Conservation (phyloP, 2,113 vertebrate species). For the Elanus axillaris region DNA sequence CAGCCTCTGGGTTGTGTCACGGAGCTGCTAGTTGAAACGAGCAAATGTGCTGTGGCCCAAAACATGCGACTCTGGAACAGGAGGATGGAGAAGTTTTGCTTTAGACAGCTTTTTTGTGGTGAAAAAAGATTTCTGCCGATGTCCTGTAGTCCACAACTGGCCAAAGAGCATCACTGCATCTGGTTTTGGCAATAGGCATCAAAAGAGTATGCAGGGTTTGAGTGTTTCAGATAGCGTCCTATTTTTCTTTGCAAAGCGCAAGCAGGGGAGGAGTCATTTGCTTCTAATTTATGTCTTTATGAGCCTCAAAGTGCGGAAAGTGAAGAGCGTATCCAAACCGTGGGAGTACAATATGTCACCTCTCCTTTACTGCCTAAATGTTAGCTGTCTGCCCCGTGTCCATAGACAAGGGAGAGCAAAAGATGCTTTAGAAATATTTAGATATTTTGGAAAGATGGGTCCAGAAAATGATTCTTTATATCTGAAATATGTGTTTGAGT, state of each 20-base stretch:
- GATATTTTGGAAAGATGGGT: not conserved
- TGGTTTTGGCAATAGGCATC: not conserved
- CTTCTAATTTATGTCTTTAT: not conserved
- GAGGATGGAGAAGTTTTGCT: not conserved
- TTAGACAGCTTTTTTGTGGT: not conserved
- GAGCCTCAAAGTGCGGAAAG: not conserved
- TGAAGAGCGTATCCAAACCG: not conserved
- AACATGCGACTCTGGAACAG: accelerated
- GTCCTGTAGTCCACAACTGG: not conserved
- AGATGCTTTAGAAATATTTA: not conserved
- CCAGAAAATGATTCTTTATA: not conserved
- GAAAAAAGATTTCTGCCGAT: accelerated
- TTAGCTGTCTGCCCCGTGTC: not conserved
- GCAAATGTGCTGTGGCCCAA: not conserved
- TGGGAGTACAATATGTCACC: not conserved
- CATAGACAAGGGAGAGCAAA: not conserved
- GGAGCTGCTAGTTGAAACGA: not conserved
- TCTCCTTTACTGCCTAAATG: not conserved
- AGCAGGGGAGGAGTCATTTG: not conserved
- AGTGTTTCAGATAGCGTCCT: not conserved
- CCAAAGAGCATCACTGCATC: not conserved
- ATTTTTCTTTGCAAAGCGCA: not conserved
- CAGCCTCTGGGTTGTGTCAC: slow-evolving; percentile 17
- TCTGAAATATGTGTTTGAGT: not conserved
- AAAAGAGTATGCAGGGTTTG: not conserved